These are phyloP conservation scores for Oreocharis arfaki DNA, from an alignment of 2,113 vertebrate species.

Conservation along the genomic window DNA sequence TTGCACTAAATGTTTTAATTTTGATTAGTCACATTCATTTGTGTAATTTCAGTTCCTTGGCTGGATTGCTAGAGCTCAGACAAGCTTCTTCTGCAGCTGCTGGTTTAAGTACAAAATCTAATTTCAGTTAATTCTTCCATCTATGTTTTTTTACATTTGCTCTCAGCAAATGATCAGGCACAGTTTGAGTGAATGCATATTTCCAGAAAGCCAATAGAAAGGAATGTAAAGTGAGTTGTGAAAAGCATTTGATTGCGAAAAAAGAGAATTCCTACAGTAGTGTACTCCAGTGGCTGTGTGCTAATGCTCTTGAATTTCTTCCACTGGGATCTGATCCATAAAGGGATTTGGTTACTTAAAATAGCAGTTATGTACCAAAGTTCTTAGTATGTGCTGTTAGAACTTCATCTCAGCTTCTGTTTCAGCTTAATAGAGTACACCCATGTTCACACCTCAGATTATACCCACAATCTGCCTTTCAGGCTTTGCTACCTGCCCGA, in stretches of 20 bases:
- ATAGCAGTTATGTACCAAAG: not conserved
- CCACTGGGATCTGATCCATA: not conserved
- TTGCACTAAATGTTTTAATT: not conserved
- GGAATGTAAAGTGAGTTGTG: not conserved
- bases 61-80: not conserved
- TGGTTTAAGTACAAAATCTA: not conserved
- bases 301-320: not conserved
- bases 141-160: not conserved
- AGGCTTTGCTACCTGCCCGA: not conserved
- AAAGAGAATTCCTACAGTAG: not conserved
- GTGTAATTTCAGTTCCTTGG: not conserved
- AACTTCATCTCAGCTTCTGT: not conserved
- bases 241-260: not conserved
- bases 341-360: not conserved
- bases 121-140: not conserved
- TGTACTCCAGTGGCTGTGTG: not conserved
- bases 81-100: not conserved
- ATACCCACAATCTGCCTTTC: not conserved
- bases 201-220: not conserved
- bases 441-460: not conserved
- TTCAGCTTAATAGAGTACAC: not conserved
- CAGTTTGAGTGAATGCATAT: not conserved
- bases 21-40: not conserved
- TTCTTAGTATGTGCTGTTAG: not conserved
- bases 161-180: not conserved